These are phyloP conservation scores for Cariama cristata DNA, from an alignment of 2,113 vertebrate species.

Conservation along the genomic window DNA sequence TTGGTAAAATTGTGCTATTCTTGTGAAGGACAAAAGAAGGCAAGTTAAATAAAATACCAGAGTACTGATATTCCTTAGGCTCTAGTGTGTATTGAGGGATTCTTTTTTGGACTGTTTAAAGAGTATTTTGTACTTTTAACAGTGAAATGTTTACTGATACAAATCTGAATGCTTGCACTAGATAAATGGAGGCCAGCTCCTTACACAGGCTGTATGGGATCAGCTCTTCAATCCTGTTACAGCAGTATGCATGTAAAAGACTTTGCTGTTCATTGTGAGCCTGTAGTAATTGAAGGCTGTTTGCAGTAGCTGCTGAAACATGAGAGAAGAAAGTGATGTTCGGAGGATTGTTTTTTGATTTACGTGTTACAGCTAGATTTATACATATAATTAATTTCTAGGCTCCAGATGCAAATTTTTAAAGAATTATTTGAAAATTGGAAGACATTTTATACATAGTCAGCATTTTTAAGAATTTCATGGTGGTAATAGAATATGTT, in stretches of 20 bases:
- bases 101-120: neutral
- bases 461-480: neutral
- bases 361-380: neutral
- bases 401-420: neutral
- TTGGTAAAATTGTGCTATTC: neutral
- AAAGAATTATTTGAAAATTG: neutral
- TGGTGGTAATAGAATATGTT: neutral
- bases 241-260: fast-evolving
- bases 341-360: neutral
- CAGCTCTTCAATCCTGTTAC: neutral
- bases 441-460: neutral
- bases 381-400: neutral
- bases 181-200: neutral
- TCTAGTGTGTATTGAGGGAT: neutral
- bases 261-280: fast-evolving
- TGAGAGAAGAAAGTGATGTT: neutral
- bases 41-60: neutral
- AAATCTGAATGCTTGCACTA: neutral
- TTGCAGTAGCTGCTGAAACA: neutral
- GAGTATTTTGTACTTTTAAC: neutral
- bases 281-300: neutral
- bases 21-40: neutral
- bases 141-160: neutral
- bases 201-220: neutral
- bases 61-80: neutral